These are phyloP conservation scores for Furcula furcula DNA, from an alignment of 2,888 invertebrate genomes.

Conservation along the genomic window DNA sequence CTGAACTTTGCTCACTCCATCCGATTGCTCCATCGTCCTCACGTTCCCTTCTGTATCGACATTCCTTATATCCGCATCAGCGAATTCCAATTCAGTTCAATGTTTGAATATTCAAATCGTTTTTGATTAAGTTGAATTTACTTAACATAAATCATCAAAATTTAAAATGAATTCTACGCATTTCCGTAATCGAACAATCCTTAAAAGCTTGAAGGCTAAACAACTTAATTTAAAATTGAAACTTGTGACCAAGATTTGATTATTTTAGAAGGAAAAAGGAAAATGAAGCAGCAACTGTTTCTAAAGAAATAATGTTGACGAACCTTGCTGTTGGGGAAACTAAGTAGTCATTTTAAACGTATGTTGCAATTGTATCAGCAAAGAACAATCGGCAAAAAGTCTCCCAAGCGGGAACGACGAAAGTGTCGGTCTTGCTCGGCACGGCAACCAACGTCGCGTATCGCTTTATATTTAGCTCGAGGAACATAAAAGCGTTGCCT, in stretches of 20 bases:
- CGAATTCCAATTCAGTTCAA: constrained; percentile 28
- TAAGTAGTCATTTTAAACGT: constrained; percentile 5
- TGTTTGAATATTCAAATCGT: constrained; percentile 23
- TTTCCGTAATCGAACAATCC: constrained; percentile 2
- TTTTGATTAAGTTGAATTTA: constrained; percentile 8
- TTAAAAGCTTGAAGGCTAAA: background rate
- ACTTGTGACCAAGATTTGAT: background rate
- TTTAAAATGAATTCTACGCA: constrained; percentile 10
- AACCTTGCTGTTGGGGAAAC: background rate
- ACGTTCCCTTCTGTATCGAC: constrained; percentile 47
- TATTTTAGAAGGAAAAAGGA: background rate
- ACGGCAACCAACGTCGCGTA: constrained; percentile 61
- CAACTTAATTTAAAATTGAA: background rate
- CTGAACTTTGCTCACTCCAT: constrained; percentile 67
- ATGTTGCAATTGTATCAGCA: constrained; percentile 16
- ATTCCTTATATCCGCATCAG: constrained; percentile 35
- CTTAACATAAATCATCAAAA: constrained; percentile 13
- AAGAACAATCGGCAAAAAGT: constrained; percentile 21
- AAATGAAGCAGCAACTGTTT: background rate
- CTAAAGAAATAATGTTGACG: background rate
- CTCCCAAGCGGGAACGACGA: constrained; percentile 27
- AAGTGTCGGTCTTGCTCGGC: constrained; percentile 41
- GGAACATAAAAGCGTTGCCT: constrained; percentile 71
- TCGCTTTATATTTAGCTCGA: constrained; percentile 63
- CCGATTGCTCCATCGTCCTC: constrained; percentile 56